Base-by-base conservation (phyloP, 92 coral and sea anemone genomes). In the Desmophyllum pertusum region DNA sequence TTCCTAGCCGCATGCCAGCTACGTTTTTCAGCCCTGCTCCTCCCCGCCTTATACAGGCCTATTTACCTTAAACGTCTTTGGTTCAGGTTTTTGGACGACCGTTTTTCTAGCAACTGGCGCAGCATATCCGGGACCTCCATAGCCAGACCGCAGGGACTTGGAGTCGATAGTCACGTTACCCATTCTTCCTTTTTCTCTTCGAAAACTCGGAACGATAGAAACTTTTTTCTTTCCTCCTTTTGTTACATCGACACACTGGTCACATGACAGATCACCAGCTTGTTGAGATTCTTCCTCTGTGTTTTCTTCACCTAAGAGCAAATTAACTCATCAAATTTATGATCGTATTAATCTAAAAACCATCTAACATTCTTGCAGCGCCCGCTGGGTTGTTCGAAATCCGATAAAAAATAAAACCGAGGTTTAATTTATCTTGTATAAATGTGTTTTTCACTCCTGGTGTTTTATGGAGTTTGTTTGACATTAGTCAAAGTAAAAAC, bases 121-220 rank as follows among this genome's bases (percentile, higher is more conserved):
- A 64, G 97, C 94, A 73, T 93, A 93, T 19, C 94, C 92, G 31
- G 94, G 94, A 59, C 86, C 86, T 72, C 72, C 79, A 55, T 42
- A 18, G 6, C 59, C 86, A 31, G 92, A 89, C 64, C 94, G 82
- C 37, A 93, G 50, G 23, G 93, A 79, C 25, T 78, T 91, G 79
- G 95, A 89, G 59, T 93, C 93, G 61, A 93, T 87, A 14, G 89
- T 74, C 10, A 91, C 75, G 81, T 89, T 91, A 9, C 93, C 94
- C 40, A 93, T 84, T 52, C 94, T 88, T 29, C 94, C 93, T 2
- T 93, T 89, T 45, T 88, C 94, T 76, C 87, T 78, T 76, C 88
- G 90, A 50, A 91, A 91, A 77, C 83, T 80, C 35, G 93, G 88
- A 41, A 91, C 78, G 73, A 85, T 65, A 35, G 87, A 53, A 10